phyloP scores from a whole-genome alignment of 1,140 invertebrate genomes.

The Ceratoteleas bidentatus region DNA sequence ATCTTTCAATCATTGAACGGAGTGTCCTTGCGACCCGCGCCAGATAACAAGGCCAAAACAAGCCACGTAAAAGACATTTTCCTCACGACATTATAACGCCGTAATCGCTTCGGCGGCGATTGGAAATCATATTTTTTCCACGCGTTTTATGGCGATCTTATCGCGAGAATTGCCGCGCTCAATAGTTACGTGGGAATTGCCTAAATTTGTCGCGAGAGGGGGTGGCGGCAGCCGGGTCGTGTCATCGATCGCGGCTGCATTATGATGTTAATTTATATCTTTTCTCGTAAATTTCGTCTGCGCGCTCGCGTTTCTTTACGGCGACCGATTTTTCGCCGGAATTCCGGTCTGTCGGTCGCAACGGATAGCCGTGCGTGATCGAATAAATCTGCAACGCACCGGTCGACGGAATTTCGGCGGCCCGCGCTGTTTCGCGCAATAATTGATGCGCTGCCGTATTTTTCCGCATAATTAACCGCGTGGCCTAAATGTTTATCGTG shows the following conservation, averaged over 20 bases:
- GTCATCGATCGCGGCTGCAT: conserved; percentile 13
- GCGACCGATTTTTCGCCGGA: no score
- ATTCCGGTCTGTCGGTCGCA: no score
- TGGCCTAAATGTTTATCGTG: no score
- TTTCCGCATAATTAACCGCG: no score
- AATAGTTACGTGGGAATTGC: background rate
- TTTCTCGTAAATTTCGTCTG: conserved; percentile 24
- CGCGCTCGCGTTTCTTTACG: background rate
- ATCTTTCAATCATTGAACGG: conserved; percentile 33
- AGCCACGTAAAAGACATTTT: conserved; percentile 3
- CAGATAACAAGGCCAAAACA: conserved; percentile 7
- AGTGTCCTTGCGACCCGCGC: background rate
- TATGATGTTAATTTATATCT: conserved; percentile 37
- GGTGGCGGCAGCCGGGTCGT: background rate
- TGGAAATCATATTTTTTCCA: conserved; percentile 30
- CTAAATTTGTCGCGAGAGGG: conserved; percentile 23
- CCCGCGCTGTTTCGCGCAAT: no score
- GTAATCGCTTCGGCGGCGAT: background rate
- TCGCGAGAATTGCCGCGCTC: conserved; percentile 23
- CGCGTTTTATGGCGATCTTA: conserved; percentile 20
- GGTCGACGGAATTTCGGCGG: no score
- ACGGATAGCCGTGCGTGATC: no score
- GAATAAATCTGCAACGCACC: no score
- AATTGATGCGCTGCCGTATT: no score
- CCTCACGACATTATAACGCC: background rate